Evolutionary conservation across 2,888 invertebrate species (phyloP).

Genomic region (Tryphoninae sp.): DNA sequence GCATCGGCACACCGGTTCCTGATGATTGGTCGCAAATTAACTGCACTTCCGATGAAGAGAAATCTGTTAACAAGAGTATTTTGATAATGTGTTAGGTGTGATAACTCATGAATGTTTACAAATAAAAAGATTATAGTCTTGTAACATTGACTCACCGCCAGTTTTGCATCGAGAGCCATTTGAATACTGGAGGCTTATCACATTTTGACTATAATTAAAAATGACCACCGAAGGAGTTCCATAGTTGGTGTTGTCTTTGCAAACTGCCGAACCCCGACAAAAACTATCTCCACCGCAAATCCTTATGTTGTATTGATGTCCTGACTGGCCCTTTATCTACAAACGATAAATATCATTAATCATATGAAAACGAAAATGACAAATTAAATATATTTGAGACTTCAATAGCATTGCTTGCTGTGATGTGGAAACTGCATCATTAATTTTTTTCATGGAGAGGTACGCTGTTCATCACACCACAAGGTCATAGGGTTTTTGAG

Average conservation of each 20-base stretch:
- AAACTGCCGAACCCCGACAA: slow-evolving; percentile 73
- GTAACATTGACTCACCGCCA: slow-evolving; percentile 68
- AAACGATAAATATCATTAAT: slow-evolving; percentile 4
- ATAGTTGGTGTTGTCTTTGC: slow-evolving; percentile 69
- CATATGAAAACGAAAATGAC: slow-evolving; percentile 16
- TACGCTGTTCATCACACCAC: too few species aligned
- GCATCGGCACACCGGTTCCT: slow-evolving; percentile 70
- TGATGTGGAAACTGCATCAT: too few species aligned
- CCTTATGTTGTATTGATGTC: slow-evolving; percentile 70
- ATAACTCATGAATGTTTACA: not conserved
- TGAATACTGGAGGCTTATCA: slow-evolving; percentile 70
- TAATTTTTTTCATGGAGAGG: too few species aligned
- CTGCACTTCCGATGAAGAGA: slow-evolving; percentile 68
- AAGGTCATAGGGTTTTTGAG: too few species aligned
- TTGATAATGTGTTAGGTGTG: not conserved
- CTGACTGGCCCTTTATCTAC: slow-evolving; percentile 68
- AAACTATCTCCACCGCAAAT: slow-evolving; percentile 69
- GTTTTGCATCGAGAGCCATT: slow-evolving; percentile 71
- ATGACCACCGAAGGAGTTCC: slow-evolving; percentile 71
- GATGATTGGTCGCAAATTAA: slow-evolving; percentile 69
- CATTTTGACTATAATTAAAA: slow-evolving; percentile 70
- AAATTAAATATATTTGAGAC: not conserved
- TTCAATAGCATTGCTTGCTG: too few species aligned
- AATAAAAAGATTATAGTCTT: slow-evolving; percentile 29
- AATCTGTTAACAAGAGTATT: slow-evolving; percentile 66